Evolutionary conservation across 2,113 vertebrate genomes (phyloP).

Genomic region (Pleuronectes platessa): DNA sequence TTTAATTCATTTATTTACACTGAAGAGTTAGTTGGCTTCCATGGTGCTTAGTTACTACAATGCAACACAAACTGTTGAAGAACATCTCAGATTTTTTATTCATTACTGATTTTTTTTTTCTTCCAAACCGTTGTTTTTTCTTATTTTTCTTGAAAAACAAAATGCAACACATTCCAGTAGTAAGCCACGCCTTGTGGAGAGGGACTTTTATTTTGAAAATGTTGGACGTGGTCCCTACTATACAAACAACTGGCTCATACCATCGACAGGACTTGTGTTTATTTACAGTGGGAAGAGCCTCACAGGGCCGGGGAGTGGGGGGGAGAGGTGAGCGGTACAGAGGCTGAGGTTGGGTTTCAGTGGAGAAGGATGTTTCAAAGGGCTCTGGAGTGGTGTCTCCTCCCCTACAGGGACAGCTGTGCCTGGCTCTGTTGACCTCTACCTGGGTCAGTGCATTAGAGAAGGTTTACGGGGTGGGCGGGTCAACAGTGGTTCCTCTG

Average conservation of each 20-base stretch:
- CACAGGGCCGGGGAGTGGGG: constrained; percentile 38
- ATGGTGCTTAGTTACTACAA: constrained; percentile 85
- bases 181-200: constrained; percentile 77
- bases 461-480: constrained; percentile 51
- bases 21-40: constrained; percentile 83
- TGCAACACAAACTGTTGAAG: constrained; percentile 81
- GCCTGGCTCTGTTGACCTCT: constrained; percentile 70
- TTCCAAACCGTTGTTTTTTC: constrained; percentile 60
- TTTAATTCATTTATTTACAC: constrained; percentile 84
- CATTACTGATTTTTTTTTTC: constrained; percentile 53
- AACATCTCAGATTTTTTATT: constrained; percentile 74
- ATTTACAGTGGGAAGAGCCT: constrained; percentile 79
- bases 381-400: constrained; percentile 53
- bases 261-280: constrained; percentile 74
- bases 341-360: constrained; percentile 53
- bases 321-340: constrained; percentile 42
- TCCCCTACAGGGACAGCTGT: constrained; percentile 57
- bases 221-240: constrained; percentile 71
- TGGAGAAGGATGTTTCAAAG: constrained; percentile 31
- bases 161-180: constrained; percentile 87
- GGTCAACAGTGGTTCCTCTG: constrained; percentile 73
- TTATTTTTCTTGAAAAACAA: constrained; percentile 81
- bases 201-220: constrained; percentile 76
- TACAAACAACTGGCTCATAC: constrained; percentile 78
- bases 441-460: constrained; percentile 72